These are phyloP conservation scores for Leptinotarsa defecta DNA, from an alignment of 1,140 invertebrate genomes.

Conservation along the genomic window DNA sequence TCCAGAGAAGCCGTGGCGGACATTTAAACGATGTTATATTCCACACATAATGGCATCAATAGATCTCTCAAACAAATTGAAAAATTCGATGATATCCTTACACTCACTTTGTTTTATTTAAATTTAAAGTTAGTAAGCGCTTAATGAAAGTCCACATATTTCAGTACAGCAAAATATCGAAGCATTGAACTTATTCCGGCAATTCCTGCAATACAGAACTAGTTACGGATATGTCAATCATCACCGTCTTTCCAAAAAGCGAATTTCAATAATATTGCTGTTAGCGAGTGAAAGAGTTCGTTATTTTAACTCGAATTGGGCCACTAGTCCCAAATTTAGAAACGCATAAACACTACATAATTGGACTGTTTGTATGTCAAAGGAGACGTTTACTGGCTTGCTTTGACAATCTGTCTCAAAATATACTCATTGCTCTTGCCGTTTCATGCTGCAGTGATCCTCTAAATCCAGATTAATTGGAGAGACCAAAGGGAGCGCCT, in stretches of 20 bases:
- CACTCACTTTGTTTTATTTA: too few relatives aligned
- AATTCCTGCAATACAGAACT: background rate
- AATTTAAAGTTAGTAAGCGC: too few relatives aligned
- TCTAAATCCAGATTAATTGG: constrained; percentile 30
- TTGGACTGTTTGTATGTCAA: constrained; percentile 53
- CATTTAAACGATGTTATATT: too few relatives aligned
- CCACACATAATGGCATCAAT: too few relatives aligned
- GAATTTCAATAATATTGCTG: constrained; percentile 18
- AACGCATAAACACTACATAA: constrained; percentile 51
- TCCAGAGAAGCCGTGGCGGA: too few relatives aligned
- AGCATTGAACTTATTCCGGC: too few relatives aligned
- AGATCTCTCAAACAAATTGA: too few relatives aligned
- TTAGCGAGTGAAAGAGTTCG: constrained; percentile 2
- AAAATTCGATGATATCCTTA: too few relatives aligned
- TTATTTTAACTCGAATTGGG: constrained; percentile 18
- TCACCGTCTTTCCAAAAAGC: background rate
- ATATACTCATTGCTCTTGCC: constrained; percentile 43
- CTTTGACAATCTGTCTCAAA: constrained; percentile 53
- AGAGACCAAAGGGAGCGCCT: constrained; percentile 4
- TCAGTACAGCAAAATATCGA: too few relatives aligned
- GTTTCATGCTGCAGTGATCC: constrained; percentile 29
- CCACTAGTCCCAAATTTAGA: constrained; percentile 44
- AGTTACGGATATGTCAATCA: constrained; percentile 7
- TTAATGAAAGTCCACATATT: too few relatives aligned
- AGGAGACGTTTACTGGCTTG: constrained; percentile 50